Evolutionary conservation across 2,888 invertebrate species (phyloP).

Genomic region (Sphinx pinastri): DNA sequence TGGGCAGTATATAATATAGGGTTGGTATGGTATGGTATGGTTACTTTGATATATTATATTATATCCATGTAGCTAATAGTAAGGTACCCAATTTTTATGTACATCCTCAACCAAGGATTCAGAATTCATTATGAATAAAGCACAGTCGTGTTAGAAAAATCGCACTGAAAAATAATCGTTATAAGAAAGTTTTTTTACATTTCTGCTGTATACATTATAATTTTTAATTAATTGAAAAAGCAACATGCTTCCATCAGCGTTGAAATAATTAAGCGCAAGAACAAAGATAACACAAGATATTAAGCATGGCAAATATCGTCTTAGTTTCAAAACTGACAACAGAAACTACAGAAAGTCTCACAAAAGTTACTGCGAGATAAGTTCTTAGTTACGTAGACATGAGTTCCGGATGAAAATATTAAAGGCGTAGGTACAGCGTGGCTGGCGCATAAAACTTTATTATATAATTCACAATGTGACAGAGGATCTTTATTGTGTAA

Average conservation of each 20-base stretch:
- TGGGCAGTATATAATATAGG: too few species aligned
- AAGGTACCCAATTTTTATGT: too few species aligned
- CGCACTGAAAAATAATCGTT: too few species aligned
- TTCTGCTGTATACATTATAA: too few species aligned
- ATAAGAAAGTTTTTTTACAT: too few species aligned
- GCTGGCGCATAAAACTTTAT: constrained; percentile 36
- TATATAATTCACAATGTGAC: constrained; percentile 1
- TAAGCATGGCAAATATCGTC: constrained; percentile 38
- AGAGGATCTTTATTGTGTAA: not conserved
- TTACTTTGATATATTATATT: too few species aligned
- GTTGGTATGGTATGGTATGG: too few species aligned
- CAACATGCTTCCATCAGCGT: constrained; percentile 7
- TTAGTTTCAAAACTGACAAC: constrained; percentile 55
- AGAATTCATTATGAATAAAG: too few species aligned
- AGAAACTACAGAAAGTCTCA: constrained; percentile 50
- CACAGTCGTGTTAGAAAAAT: too few species aligned
- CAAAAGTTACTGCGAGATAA: constrained; percentile 49
- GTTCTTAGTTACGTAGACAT: constrained; percentile 45
- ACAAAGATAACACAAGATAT: constrained; percentile 23
- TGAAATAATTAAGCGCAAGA: constrained; percentile 21
- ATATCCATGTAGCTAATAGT: too few species aligned
- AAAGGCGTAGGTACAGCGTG: constrained; percentile 37
- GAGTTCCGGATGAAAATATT: constrained; percentile 53
- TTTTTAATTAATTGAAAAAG: not conserved
- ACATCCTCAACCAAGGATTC: too few species aligned